Base-by-base conservation (phyloP, 2,888 invertebrate genomes). In the Cephus rjabovi region DNA sequence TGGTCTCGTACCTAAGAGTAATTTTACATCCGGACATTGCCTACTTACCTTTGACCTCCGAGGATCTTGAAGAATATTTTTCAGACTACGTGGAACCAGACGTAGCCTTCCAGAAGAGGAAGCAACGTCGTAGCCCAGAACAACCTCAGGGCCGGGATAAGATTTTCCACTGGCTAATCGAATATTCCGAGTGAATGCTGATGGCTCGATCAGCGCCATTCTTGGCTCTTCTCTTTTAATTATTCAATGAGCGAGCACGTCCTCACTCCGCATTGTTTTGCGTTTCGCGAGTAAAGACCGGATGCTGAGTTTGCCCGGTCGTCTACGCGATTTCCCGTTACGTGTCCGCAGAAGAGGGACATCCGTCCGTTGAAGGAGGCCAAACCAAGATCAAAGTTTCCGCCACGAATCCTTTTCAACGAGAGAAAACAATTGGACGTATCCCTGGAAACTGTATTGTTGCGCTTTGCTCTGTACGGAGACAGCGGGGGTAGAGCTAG, bases 281-380 rank as follows among this genome's bases (percentile, higher is more conserved):
- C 89, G 88, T 88, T 80, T 80, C 75, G 69, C 31, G 15, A 74
- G 34, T 74, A 81, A 83, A 79, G 83, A 89, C 90, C 90, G 90
- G 89, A 89, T 90, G 89, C 89, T 89, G 89, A 82, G 86, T 83
- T 83, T 84, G 85, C 82, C 87, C 85, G 83, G 85, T 80, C 85
- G 89, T 89, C 90, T 89, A 89, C 87, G 90, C 89, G 89, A 89
- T 90, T 90, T 90, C 90, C 90, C 90, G 90, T 89, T 90, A 90
- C 90, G 90, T 90, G 90, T 80, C 81, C 74, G 73, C 80, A 69
- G 74, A 76, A 70, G 40, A 68, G 33, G 34, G 12, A 34, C 33
- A 71, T 71, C 71, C 71, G 71, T 15, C 23, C 74, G 74, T 4
- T 9, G 71, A 31, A 71, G 71, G 71, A 71, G 31, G 12, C 71